Conservation (phyloP, 1,140 invertebrate species). For the Diuraphis noxia region DNA sequence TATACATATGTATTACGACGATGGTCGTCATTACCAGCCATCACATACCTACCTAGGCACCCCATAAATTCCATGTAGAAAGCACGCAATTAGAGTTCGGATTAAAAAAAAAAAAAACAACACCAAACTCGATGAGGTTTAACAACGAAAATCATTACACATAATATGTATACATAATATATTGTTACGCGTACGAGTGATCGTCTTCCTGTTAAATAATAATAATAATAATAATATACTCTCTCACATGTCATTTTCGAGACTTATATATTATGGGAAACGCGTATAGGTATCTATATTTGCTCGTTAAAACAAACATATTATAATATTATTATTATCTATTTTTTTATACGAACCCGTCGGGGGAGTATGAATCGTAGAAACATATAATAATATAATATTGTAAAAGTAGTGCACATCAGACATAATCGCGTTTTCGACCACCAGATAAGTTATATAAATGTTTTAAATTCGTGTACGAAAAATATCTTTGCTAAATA, state of each 20-base stretch:
- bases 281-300: no score
- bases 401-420: no score
- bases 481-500: background rate
- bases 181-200: no score
- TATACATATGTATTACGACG: no score
- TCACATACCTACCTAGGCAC: no score
- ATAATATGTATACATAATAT: no score
- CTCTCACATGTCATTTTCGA: background rate
- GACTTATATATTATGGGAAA: no score
- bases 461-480: background rate
- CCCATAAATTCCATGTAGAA: background rate
- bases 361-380: background rate
- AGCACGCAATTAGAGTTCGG: background rate
- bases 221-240: background rate
- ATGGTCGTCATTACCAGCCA: background rate
- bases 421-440: no score
- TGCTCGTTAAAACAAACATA: no score
- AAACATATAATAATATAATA: no score
- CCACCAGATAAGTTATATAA: background rate
- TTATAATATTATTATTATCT: no score
- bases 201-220: background rate
- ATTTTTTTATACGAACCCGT: background rate
- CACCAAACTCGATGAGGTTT: background rate
- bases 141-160: background rate
- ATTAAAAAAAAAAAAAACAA: no score